A percentile compares a stretch with the other conserved stretches of the same genome.
These are phyloP conservation scores for Silvanus unidentatus DNA, from an alignment of 2,888 invertebrate genomes.

Conservation along the genomic window DNA sequence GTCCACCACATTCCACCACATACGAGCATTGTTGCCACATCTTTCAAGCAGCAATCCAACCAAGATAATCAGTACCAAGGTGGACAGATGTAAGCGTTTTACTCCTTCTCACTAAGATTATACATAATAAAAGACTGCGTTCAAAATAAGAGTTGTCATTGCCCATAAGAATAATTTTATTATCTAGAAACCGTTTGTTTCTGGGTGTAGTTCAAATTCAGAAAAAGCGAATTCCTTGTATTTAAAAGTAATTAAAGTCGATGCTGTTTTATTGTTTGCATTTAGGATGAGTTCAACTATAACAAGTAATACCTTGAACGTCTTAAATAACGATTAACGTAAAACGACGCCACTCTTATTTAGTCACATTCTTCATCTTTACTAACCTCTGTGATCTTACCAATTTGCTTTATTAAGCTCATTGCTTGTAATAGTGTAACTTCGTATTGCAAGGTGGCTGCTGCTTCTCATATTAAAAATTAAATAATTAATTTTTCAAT, in stretches of 20 bases:
- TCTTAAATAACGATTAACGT: slow-evolving; percentile 29
- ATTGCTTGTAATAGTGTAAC: slow-evolving; percentile 32
- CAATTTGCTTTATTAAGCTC: slow-evolving; percentile 37
- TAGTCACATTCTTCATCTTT: slow-evolving; percentile 37
- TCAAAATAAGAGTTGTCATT: too few relatives aligned
- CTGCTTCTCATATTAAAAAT: background rate
- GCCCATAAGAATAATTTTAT: background rate
- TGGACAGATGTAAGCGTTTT: too few relatives aligned
- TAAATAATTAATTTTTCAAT: slow-evolving; percentile 5
- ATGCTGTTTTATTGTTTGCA: too few relatives aligned
- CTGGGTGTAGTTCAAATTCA: background rate
- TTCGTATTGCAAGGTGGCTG: slow-evolving; percentile 28
- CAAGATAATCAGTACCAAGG: slow-evolving; percentile 4
- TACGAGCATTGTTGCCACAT: slow-evolving; percentile 32
- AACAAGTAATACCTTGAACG: background rate
- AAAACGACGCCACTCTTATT: slow-evolving; percentile 41
- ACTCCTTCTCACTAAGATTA: too few relatives aligned
- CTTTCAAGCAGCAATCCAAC: background rate
- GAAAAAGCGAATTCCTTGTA: too few relatives aligned
- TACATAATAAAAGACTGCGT: too few relatives aligned
- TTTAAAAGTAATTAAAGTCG: too few relatives aligned
- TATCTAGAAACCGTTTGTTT: background rate
- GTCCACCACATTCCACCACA: slow-evolving; percentile 35
- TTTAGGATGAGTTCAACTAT: background rate
- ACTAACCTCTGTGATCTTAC: slow-evolving; percentile 39